These are phyloP conservation scores for Heliocidaris erythrogramma DNA, from an alignment of 35 echinoderm and acorn worm genomes.

Conservation along the genomic window DNA sequence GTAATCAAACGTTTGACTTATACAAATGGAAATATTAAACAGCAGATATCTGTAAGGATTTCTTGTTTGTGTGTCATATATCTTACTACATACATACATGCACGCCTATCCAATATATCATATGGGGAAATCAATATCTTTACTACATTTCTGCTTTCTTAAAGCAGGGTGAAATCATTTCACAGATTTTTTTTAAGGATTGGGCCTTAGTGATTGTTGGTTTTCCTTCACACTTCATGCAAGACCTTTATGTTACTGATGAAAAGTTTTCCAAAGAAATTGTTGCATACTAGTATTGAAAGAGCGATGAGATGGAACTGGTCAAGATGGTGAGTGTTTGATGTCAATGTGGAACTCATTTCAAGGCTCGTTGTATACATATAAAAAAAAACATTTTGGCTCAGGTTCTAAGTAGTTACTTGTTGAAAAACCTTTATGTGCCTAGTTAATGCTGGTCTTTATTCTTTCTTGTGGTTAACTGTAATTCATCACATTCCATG, in stretches of 20 bases:
- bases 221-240: too few species aligned
- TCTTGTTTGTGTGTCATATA: too few species aligned
- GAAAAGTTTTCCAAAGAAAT: not conserved
- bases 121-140: too few species aligned
- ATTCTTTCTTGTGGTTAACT: not conserved
- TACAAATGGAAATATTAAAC: too few species aligned
- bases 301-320: not conserved
- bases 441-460: not conserved
- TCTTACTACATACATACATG: too few species aligned
- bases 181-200: too few species aligned
- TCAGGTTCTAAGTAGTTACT: not conserved
- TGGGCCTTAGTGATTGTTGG: too few species aligned
- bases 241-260: not conserved
- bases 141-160: too few species aligned
- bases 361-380: not conserved
- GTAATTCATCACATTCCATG: conserved; percentile 11
- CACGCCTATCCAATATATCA: too few species aligned
- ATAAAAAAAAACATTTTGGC: not conserved
- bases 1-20: too few species aligned
- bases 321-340: not conserved
- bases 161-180: too few species aligned
- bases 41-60: too few species aligned
- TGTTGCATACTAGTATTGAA: not conserved
- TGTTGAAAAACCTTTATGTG: not conserved
- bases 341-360: not conserved